Base-by-base conservation (phyloP, 1,140 invertebrate species). In the Adelges cooleyi region DNA sequence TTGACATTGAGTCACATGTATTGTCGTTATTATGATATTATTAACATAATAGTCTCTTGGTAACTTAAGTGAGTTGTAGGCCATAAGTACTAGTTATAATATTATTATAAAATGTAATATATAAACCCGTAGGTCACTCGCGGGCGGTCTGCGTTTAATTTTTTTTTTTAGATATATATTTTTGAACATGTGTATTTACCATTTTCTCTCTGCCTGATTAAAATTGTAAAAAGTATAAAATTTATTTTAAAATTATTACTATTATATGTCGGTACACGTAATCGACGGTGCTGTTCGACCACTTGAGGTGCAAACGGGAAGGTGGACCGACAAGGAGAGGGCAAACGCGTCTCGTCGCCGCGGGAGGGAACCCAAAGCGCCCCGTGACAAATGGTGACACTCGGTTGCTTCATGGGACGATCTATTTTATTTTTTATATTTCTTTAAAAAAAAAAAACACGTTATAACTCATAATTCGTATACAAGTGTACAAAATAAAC, bases 371-470 rank as follows among this genome's bases (percentile, higher is more conserved):
- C 36, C 25, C 22, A 46, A 46, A 40, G 23, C 17, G 42, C 54
- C 42, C 54, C 22, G 54, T 62, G 54, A 62, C 54, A 62, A 62
- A 62, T 62, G 40, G 54, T n/a, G 54, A 62, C 54, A 62, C 42
- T 29, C 54, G 54, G 46, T 62, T 40, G n/a, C 42, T 62, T 62
- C 54, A 18, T 62, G 23, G 38, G 53, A 56, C 18, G 38, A 56
- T 56, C 36, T 56, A 56, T 56, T 56, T 42, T n/a, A n/a, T n/a
- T n/a, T n/a, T n/a, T n/a, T n/a, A n/a, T n/a, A n/a, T n/a, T n/a
- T n/a, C n/a, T 25, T 54, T 40, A 52, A 38, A 40, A 56, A 9
- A 11, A 25, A 38, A 17, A 23, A 17, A 54, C 13, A 54, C 4
- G 18, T 23, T 38, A 40, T 23, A 23, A 42, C 53, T 10, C 29